Evolutionary conservation across 2,797 vertebrate species (phyloP), one percentile per base, ranked within the genome.

Genomic region (Clarias platycephalus): DNA sequence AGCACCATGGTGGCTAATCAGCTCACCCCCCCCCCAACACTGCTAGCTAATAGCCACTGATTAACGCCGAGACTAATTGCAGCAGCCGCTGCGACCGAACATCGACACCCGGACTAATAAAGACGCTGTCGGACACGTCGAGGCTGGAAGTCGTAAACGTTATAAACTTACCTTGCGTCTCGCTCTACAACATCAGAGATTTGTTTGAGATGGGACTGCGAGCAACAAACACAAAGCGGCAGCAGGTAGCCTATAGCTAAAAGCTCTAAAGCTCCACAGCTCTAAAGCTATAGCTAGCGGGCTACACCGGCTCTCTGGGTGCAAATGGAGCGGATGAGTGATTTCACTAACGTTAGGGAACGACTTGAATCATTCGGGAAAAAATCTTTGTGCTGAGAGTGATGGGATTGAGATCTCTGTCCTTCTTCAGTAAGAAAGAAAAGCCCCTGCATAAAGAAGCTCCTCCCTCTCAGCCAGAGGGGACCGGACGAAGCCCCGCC

Each of bases 161-260:
- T 91, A 88, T 89, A 84, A 84, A 86, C 97, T 97, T 95, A 98
- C 97, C 97, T 97, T 94, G 80, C 90, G 91, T 91, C 92, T 90
- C 88, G 94, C 93, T 93, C 94, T 97, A 98, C 96, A 97, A 95
- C 97, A 98, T 99, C 96, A 93, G 95, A 94, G 95, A 93, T 94
- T 91, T 94, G 93, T 95, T 94, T 95, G 93, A 88, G 89, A 93
- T 90, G 85, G 92, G 90, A 89, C 92, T 93, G 94, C 94, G 93
- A 94, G 81, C 93, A 94, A 94, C 93, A 94, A 95, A 94, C 93
- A 95, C 94, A 93, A 84, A 87, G 81, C 92, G 90, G 92, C 90
- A 93, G 92, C 93, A 94, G 93, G 94, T 94, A 95, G 93, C 93
- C 77, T 86, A 71, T n/a, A 79, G 85, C 81, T 84, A 67, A 67